Percentiles rank a stretch among this genome's conserved stretches.
Conservation (phyloP, 2,888 invertebrate species). For the Endomychus coccineus region DNA sequence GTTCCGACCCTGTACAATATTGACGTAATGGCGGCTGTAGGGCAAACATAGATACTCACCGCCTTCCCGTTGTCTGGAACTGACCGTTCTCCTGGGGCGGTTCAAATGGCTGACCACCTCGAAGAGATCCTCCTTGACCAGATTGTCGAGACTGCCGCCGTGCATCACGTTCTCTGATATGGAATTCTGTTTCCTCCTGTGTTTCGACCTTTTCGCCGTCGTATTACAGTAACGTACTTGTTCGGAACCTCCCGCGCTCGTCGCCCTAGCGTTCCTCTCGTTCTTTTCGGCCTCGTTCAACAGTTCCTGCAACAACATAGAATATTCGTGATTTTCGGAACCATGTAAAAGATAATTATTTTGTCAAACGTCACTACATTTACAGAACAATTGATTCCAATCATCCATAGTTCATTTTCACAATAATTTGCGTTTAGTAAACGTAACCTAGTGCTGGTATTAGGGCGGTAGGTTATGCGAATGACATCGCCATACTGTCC, state of each 20-base stretch:
- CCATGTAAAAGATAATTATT: too few relatives aligned
- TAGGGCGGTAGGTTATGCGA: too few relatives aligned
- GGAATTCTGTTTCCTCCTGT: constrained; percentile 43
- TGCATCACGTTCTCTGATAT: constrained; percentile 49
- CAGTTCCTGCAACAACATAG: constrained; percentile 58
- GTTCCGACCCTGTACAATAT: too few relatives aligned
- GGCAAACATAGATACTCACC: constrained; percentile 42
- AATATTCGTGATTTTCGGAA: too few relatives aligned
- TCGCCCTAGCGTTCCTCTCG: constrained; percentile 54
- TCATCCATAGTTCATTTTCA: too few relatives aligned
- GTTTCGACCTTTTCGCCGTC: constrained; percentile 38
- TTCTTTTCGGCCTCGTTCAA: constrained; percentile 71
- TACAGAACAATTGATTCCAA: too few relatives aligned
- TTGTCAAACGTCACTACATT: too few relatives aligned
- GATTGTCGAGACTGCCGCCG: constrained; percentile 52
- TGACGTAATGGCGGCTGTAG: too few relatives aligned
- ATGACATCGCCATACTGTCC: too few relatives aligned
- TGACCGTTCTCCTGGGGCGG: constrained; percentile 37
- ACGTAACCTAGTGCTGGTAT: too few relatives aligned
- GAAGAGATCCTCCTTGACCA: constrained; percentile 46
- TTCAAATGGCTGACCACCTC: constrained; percentile 30
- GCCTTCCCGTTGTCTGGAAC: constrained; percentile 54
- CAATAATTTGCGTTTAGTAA: too few relatives aligned
- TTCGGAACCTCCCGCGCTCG: constrained; percentile 45
- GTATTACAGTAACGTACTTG: constrained; percentile 44